Conservation (phyloP, 2,113 vertebrate genomes). For the Sinosuthora webbiana region DNA sequence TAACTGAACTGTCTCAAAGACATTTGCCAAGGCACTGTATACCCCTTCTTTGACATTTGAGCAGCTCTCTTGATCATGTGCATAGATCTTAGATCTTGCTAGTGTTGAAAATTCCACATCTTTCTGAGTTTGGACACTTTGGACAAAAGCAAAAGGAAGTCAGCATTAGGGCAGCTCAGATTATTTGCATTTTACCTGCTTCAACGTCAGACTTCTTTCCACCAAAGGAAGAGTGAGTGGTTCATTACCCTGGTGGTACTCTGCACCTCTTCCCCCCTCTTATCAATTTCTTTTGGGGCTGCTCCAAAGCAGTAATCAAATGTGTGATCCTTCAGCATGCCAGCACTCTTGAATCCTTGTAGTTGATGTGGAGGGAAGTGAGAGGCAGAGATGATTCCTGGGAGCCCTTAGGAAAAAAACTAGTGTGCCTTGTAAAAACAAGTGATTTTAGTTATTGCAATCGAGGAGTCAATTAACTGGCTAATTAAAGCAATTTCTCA, state of each 20-base stretch:
- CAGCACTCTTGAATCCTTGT: not conserved
- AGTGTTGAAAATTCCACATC: not conserved
- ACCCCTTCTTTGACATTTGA: not conserved
- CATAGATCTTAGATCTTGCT: not conserved
- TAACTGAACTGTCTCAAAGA: not conserved
- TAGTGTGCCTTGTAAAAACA: slow-evolving; percentile 18
- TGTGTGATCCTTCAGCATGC: not conserved
- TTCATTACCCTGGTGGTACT: not conserved
- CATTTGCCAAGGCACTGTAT: not conserved
- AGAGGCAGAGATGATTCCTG: not conserved
- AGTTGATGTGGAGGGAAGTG: not conserved
- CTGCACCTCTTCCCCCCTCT: not conserved
- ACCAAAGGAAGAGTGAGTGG: not conserved
- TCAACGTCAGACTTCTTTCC: not conserved
- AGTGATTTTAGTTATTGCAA: slow-evolving; percentile 54
- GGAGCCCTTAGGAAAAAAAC: slow-evolving; percentile 17
- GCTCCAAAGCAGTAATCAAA: not conserved
- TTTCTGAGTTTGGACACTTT: not conserved
- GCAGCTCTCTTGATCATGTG: not conserved
- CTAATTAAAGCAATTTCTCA: slow-evolving; percentile 67
- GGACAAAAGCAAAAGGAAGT: not conserved
- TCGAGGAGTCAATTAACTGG: slow-evolving; percentile 58
- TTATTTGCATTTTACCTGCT: not conserved
- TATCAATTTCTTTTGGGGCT: not conserved
- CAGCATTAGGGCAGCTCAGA: not conserved